A percentile compares a stretch with the other conserved stretches of the same genome.
Evolutionary conservation across 1,140 invertebrate genomes (phyloP).

Genomic region (Listronotus bonariensis): DNA sequence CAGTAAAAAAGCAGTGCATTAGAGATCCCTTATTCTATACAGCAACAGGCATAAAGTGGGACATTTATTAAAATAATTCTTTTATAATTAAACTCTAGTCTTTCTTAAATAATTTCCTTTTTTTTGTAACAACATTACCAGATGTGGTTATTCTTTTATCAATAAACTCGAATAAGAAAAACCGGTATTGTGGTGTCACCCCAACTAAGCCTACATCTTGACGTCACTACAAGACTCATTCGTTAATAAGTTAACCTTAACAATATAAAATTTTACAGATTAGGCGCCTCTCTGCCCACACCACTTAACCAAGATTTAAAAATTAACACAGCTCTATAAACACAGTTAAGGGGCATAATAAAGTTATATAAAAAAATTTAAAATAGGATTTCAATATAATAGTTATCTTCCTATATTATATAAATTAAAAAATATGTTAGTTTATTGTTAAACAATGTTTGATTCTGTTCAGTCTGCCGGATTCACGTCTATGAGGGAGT

Average conservation of each 20-base stretch:
- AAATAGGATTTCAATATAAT: conserved; percentile 38
- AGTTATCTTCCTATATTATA: conserved; percentile 42
- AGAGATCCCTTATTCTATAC: too few relatives aligned
- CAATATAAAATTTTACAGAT: conserved; percentile 25
- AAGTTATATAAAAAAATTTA: conserved; percentile 30
- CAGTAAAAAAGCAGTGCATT: too few relatives aligned
- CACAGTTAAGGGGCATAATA: conserved; percentile 32
- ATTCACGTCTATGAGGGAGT: conserved; percentile 18
- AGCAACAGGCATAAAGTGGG: too few relatives aligned
- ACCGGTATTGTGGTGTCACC: not conserved
- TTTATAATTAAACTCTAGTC: too few relatives aligned
- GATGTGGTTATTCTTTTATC: not conserved
- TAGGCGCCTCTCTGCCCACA: conserved; percentile 2
- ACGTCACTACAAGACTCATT: conserved; percentile 35
- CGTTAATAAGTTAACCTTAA: conserved; percentile 37
- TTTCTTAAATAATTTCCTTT: too few relatives aligned
- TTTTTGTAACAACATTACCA: too few relatives aligned
- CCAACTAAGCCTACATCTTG: conserved; percentile 33
- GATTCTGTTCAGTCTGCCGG: conserved; percentile 40
- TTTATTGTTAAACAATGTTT: conserved; percentile 14
- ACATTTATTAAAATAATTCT: too few relatives aligned
- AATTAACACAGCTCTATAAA: conserved; percentile 50
- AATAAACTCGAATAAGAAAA: conserved; percentile 1
- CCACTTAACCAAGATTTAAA: conserved; percentile 23
- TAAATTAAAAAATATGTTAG: conserved; percentile 40